phyloP scores from a whole-genome alignment of 1,140 invertebrate genomes.

The Brachionus manjavacas region DNA sequence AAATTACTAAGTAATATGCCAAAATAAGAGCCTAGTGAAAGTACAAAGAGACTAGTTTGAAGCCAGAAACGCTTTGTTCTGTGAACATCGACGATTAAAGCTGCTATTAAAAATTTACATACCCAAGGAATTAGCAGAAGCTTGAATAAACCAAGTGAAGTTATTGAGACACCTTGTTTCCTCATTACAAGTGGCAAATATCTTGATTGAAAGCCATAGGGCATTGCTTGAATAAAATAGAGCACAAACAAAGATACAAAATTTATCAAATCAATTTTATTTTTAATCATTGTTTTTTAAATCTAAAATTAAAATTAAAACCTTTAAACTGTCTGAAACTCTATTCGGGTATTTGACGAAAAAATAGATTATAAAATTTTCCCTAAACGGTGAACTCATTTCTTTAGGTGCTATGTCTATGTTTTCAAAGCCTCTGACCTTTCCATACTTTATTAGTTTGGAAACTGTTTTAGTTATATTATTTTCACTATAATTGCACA shows the following conservation, averaged over 20 bases:
- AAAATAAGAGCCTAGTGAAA: constrained; percentile 50
- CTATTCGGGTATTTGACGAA: background rate
- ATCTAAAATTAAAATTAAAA: constrained; percentile 5
- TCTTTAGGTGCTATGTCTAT: constrained; percentile 47
- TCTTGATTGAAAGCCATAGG: constrained; percentile 58
- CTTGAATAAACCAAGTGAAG: constrained; percentile 55
- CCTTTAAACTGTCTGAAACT: background rate
- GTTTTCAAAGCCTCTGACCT: constrained; percentile 48
- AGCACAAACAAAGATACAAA: constrained; percentile 50
- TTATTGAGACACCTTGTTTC: constrained; percentile 54
- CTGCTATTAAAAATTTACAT: constrained; percentile 57
- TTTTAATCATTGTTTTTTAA: constrained; percentile 12
- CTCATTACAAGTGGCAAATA: constrained; percentile 58
- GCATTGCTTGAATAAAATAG: constrained; percentile 59
- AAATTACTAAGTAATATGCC: constrained; percentile 48
- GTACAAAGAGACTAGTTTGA: constrained; percentile 50
- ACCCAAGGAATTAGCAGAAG: constrained; percentile 57
- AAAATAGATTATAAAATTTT: constrained; percentile 33
- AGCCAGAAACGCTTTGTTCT: constrained; percentile 57
- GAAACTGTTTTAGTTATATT: constrained; percentile 46
- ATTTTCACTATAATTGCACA: constrained; percentile 40
- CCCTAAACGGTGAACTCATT: constrained; percentile 49
- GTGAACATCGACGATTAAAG: constrained; percentile 54
- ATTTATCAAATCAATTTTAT: constrained; percentile 18
- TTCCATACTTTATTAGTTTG: constrained; percentile 47